Conservation (phyloP, 2,113 vertebrate genomes). For the Lipophrys pholis region DNA sequence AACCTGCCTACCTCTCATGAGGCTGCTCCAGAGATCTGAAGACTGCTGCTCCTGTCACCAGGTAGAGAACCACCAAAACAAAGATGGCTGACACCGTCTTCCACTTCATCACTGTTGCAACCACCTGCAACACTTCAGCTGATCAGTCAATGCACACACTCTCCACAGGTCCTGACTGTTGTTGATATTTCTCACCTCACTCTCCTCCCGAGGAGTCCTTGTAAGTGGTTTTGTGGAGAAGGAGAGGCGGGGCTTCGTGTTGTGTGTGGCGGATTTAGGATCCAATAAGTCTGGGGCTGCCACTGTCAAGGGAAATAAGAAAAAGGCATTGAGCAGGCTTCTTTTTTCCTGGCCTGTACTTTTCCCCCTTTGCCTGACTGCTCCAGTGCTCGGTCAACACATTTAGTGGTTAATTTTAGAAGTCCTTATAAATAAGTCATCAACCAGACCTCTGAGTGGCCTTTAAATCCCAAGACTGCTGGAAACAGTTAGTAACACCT, state of each 20-base stretch:
- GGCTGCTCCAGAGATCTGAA: slow-evolving; percentile 95
- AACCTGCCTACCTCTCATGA: slow-evolving; percentile 85
- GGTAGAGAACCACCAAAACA: slow-evolving; percentile 93
- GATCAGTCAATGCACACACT: slow-evolving; percentile 44
- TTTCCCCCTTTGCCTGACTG: slow-evolving; percentile 1
- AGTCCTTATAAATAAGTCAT: slow-evolving; percentile 60
- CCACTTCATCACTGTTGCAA: slow-evolving; percentile 97
- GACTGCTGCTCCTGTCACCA: slow-evolving; percentile 94
- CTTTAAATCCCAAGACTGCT: slow-evolving; percentile 15
- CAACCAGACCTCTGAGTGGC: slow-evolving; percentile 26
- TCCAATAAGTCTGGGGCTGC: slow-evolving; percentile 97
- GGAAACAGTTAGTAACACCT: slow-evolving; percentile 21
- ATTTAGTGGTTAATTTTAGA: slow-evolving; percentile 57
- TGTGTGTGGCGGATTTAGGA: slow-evolving; percentile 95
- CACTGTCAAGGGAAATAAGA: slow-evolving; percentile 82
- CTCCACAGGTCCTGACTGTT: background rate
- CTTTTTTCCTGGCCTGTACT: background rate
- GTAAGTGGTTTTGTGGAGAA: slow-evolving; percentile 94
- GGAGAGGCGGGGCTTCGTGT: slow-evolving; percentile 94
- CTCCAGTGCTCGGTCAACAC: slow-evolving; percentile 30
- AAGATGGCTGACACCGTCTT: slow-evolving; percentile 96
- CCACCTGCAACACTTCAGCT: slow-evolving; percentile 69
- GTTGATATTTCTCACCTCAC: slow-evolving; percentile 76
- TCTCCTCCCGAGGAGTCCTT: slow-evolving; percentile 88
- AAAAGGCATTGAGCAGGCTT: slow-evolving; percentile 25